Base-by-base conservation (phyloP, 2,113 vertebrate species). In the Morone chrysops region DNA sequence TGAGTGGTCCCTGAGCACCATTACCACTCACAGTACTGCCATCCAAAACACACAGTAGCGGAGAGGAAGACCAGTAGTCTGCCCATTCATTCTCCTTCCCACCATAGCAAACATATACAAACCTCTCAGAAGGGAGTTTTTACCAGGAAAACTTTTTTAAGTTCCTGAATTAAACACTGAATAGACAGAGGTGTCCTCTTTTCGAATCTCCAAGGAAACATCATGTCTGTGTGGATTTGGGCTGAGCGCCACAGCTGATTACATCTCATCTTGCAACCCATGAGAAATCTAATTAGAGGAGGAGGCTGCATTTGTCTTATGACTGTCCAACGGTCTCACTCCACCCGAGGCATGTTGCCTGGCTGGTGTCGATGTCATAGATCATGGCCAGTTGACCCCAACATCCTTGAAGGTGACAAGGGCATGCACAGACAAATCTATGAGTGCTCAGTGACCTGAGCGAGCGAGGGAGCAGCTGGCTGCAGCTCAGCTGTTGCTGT, bases 211-310 rank as follows among this genome's bases (percentile, higher is more conserved):
- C 57, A 65, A 76, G 75, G 70, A 72, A 88, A 83, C 56, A 54
- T 62, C 75, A 79, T 63, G 66, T 73, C 54, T 80, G 62, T 75
- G 69, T 53, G 56, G 72, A 72, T 14, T 69, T 41, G 22, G 69
- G 75, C 68, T 38, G 80, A 75, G 73, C 22, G 57, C 77, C 85
- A 65, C 81, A 83, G 81, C 83, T 89, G 88, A 92, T 88, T 90
- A 83, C 62, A 70, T 73, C 75, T 75, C 66, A 78, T 86, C 84
- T 86, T 85, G 78, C 62, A 82, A 50, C 65, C 86, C 87, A 79
- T 80, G 78, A 86, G 73, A 91, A 93, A 87, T 91, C 76, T 79
- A 94, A 93, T 93, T 87, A 88, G 75, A 87, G 62, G 70, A 81
- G 48, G 80, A 79, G 70, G 83, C 57, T 82, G 59, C 57, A 66